Percentiles rank a stretch among this genome's conserved stretches.
Evolutionary conservation across 2,113 vertebrate species (phyloP).

Genomic region (Hypanus sabinus): DNA sequence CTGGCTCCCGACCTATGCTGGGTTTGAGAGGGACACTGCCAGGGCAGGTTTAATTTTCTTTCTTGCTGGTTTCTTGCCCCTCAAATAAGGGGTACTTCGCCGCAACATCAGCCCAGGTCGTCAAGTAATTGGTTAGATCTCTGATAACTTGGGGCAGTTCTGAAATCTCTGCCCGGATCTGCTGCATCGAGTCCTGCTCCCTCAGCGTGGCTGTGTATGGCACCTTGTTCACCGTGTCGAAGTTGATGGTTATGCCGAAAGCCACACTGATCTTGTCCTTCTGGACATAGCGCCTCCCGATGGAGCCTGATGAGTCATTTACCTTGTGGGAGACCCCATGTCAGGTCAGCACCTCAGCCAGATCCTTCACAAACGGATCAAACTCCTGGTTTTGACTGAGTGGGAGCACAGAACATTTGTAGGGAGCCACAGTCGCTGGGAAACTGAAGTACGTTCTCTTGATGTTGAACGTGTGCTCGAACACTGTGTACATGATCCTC

Average conservation of each 20-base stretch:
- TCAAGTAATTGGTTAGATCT: constrained; percentile 73
- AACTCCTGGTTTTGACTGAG: constrained; percentile 97
- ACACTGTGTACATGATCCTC: constrained; percentile 92
- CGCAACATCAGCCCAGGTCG: constrained; percentile 82
- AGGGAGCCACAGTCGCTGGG: constrained; percentile 84
- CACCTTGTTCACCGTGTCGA: constrained; percentile 84
- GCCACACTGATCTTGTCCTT: constrained; percentile 90
- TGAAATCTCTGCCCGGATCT: constrained; percentile 82
- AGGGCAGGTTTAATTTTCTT: constrained; percentile 80
- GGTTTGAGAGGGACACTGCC: background rate
- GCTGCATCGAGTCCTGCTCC: constrained; percentile 87
- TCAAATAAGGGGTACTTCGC: constrained; percentile 85
- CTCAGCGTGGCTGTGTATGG: constrained; percentile 88
- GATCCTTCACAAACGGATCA: constrained; percentile 80
- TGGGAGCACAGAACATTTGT: constrained; percentile 93
- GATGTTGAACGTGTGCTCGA: constrained; percentile 90
- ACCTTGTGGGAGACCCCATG: constrained; percentile 84
- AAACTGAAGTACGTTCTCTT: constrained; percentile 95
- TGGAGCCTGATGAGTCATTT: constrained; percentile 87
- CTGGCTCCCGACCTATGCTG: background rate
- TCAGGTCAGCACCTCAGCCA: constrained; percentile 85
- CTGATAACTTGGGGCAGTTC: constrained; percentile 75
- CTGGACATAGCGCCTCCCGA: constrained; percentile 84
- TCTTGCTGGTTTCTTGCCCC: constrained; percentile 96
- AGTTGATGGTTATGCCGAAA: constrained; percentile 94